These are phyloP conservation scores for Dreissena rostriformis DNA, from an alignment of 1,140 invertebrate genomes.

Conservation along the genomic window DNA sequence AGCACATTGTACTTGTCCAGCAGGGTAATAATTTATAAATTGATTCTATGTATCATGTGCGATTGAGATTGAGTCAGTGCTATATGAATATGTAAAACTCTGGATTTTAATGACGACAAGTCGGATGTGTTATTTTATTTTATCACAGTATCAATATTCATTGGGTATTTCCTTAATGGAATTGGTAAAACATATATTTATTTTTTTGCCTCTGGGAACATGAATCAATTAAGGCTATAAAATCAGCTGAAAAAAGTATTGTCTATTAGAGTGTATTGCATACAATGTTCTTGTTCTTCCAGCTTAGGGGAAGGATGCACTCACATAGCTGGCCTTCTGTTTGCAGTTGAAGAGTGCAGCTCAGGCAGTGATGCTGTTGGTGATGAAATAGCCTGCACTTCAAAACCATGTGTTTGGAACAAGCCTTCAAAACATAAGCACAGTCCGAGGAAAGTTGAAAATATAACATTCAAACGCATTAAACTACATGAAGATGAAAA, in stretches of 20 bases:
- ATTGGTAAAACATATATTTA: too few species aligned
- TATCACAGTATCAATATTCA: neutral
- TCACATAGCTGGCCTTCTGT: constrained; percentile 11
- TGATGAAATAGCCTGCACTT: neutral
- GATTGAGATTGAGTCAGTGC: neutral
- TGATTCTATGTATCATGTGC: neutral
- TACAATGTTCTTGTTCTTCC: constrained; percentile 4
- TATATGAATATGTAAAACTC: neutral
- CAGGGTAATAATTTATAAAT: constrained; percentile 43
- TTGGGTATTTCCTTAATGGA: neutral
- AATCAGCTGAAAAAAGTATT: neutral
- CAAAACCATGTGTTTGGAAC: neutral
- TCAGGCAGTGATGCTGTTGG: neutral
- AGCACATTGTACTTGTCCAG: constrained; percentile 49
- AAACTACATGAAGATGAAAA: constrained; percentile 31
- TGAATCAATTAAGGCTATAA: neutral
- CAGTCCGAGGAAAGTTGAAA: neutral
- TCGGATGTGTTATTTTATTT: neutral
- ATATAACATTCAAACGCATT: constrained; percentile 40
- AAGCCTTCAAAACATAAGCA: neutral
- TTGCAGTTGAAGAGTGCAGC: too few species aligned
- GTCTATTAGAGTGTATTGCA: neutral
- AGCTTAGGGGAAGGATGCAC: constrained; percentile 15
- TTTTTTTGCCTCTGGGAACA: too few species aligned
- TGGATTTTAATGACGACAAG: neutral